A percentile compares a stretch with the other conserved stretches of the same genome.
Conservation (phyloP, 2,888 invertebrate genomes). For the Pharmacophagus antenor region DNA sequence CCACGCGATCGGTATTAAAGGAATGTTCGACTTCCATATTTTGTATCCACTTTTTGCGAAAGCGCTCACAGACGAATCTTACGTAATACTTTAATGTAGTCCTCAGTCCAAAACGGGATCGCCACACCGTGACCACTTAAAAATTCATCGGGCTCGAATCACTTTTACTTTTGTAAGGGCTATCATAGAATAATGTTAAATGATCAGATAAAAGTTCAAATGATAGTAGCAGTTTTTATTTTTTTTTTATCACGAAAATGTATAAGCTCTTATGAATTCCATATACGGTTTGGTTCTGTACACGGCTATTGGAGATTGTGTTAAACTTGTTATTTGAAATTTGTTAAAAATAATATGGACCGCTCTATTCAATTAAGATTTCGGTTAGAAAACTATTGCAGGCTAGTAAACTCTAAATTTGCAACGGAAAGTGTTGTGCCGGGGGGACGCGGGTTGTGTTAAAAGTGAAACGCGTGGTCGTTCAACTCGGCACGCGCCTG, state of each 20-base stretch:
- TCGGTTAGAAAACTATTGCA: neutral
- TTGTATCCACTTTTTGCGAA: conserved; percentile 15
- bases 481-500: conserved; percentile 81
- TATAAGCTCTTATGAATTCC: no score
- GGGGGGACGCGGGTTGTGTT: conserved; percentile 21
- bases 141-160: conserved; percentile 7
- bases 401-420: conserved; percentile 9
- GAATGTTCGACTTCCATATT: conserved; percentile 16
- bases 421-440: conserved; percentile 14
- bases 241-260: no score
- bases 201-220: neutral
- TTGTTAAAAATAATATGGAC: no score
- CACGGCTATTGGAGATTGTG: no score
- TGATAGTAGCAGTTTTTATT: no score
- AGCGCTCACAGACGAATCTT: conserved; percentile 2
- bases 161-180: conserved; percentile 27
- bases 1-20: conserved; percentile 8
- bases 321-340: no score
- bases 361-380: no score
- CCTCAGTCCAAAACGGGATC: neutral
- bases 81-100: conserved; percentile 11
- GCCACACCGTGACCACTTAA: conserved; percentile 14
- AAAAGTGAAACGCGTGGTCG: conserved; percentile 79
- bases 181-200: conserved; percentile 4
- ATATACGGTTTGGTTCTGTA: no score